Evolutionary conservation across 2,888 invertebrate genomes (phyloP).

Genomic region (Macrophya annulata): DNA sequence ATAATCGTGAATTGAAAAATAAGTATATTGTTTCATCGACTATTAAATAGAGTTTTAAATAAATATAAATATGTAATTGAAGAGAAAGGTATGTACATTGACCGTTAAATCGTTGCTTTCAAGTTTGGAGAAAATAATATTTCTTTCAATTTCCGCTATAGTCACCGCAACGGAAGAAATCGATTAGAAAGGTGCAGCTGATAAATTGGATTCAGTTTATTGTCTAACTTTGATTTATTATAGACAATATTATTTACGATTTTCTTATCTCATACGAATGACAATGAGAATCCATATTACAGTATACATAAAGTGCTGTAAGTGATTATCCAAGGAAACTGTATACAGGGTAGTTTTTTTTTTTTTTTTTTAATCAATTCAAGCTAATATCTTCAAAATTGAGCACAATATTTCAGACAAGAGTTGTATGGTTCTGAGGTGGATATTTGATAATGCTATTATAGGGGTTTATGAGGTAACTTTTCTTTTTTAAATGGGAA

Average conservation of each 20-base stretch:
- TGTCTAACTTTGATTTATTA: constrained; percentile 3
- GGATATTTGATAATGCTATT: too few species aligned
- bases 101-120: constrained; percentile 35
- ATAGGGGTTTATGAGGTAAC: too few species aligned
- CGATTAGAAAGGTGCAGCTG: constrained; percentile 42
- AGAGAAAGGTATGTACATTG: constrained; percentile 41
- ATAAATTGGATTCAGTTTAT: not conserved
- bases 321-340: not conserved
- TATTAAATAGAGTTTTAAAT: not conserved
- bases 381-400: too few species aligned
- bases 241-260: not conserved
- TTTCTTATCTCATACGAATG: not conserved
- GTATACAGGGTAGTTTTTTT: too few species aligned
- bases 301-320: not conserved
- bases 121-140: constrained; percentile 32
- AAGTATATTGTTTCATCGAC: not conserved
- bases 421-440: too few species aligned
- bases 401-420: too few species aligned
- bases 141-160: constrained; percentile 26
- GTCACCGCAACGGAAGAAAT: constrained; percentile 38
- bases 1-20: not conserved
- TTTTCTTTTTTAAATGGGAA: too few species aligned
- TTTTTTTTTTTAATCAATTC: too few species aligned
- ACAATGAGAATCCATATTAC: not conserved
- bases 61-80: not conserved